Evolutionary conservation across 2,888 invertebrate species (phyloP), one percentile per base, ranked within the genome.

Genomic region (Pardosa pseudoannulata): DNA sequence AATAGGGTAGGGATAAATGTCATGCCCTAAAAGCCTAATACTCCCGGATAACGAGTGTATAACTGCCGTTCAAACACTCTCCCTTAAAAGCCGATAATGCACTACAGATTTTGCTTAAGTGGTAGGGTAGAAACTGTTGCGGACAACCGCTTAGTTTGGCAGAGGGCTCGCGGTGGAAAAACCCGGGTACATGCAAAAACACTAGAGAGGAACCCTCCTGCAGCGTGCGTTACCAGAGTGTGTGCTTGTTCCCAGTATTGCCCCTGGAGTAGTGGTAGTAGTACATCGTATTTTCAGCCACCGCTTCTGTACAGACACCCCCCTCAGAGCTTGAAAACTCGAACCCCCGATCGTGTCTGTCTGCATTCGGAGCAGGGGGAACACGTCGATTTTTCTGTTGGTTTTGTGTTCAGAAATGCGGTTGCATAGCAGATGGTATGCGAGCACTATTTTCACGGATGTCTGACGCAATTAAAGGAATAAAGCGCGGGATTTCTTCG

Each of bases 1-100:
- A 56, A 56, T 11, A 23, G 56, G 46, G 9, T 23, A 6, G 1
- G 19, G 19, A n/a, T 56, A 56, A 56, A 56, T 56, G 16, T 11
- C 56, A 5, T 56, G 23, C 2, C 11, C 56, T 56, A 56, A 56
- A 56, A 56, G 56, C 56, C 23, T 56, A 56, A n/a, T 56, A 2
- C 56, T 23, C 56, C 9, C 56, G 3, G 23, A n/a, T 23, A 56
- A 23, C 19, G 23, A 56, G 56, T 5, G 5, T 56, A 56, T 56
- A 56, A 56, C 56, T 56, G 23, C 23, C n/a, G 56, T 56, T 46
- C 56, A 56, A 56, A 56, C 67, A 67, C 67, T 36, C 67, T 67
- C 28, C 67, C 67, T 76, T 76, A 78, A 83, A 83, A 83, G 78
- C 78, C 67, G 67, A 29, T 83, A 83, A 83, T 83, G 78, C 67